Evolutionary conservation across 2,797 vertebrate species (phyloP).

Genomic region (Phataginus tricuspis): DNA sequence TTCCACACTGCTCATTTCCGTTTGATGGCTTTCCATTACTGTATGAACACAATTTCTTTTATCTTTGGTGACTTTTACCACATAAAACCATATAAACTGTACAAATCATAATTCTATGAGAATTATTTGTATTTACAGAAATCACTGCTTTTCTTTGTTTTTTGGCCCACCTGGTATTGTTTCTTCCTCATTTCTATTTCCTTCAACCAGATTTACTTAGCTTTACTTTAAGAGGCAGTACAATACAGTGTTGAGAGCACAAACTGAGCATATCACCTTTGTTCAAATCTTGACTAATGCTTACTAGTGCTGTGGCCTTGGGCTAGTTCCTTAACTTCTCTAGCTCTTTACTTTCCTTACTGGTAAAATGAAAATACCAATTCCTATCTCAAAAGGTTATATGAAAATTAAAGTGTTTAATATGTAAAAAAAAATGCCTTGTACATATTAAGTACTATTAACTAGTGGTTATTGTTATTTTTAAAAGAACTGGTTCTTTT

Average conservation of each 20-base stretch:
- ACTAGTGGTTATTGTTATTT: background rate
- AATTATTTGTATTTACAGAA: background rate
- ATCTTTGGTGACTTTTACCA: background rate
- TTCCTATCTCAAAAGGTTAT: background rate
- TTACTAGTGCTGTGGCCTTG: background rate
- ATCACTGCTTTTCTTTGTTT: background rate
- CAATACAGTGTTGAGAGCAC: background rate
- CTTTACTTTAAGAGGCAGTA: background rate
- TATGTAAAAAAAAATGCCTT: constrained; percentile 5
- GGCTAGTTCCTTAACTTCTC: background rate
- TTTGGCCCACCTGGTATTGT: background rate
- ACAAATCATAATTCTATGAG: background rate
- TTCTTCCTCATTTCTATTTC: background rate
- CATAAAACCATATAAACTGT: background rate
- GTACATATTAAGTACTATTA: background rate
- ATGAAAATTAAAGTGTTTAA: background rate
- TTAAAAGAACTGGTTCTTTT: background rate
- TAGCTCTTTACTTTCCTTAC: constrained; percentile 18
- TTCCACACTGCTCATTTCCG: background rate
- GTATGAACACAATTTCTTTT: background rate
- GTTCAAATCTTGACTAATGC: background rate
- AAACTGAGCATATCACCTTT: background rate
- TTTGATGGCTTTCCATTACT: constrained; percentile 33
- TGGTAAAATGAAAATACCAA: background rate
- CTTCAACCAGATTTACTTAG: background rate